Base-by-base conservation (phyloP, 2,888 invertebrate species). In the Mesochorus sp. region DNA sequence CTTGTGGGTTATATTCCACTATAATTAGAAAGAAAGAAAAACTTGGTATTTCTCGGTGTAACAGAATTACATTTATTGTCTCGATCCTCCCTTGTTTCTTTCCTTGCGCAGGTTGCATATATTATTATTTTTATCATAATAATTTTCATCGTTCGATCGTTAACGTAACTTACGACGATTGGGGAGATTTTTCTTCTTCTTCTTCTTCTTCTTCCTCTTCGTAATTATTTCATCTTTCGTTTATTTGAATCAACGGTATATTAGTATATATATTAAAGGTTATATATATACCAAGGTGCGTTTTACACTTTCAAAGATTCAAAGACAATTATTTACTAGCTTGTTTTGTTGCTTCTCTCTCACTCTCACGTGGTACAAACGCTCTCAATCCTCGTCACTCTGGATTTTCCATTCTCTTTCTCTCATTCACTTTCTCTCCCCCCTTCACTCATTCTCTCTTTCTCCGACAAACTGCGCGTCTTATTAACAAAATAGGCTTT, bases 51-150 rank as follows among this genome's bases (percentile, higher is more conserved):
- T 89, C 89, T 90, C 88, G 89, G 90, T 91, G 87, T 89, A 91
- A 91, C 89, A 91, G 88, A 87, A 90, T 91, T 91, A 89, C 91
- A 90, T 91, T 91, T 91, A 90, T 91, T 91, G 89, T 90, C 90
- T 89, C 89, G 90, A 90, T 89, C 88, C 89, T 87, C 77, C 88
- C 89, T 87, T 88, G 85, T 68, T 42, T 68, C 17, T 47, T 28
- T 70, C 70, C 39, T 70, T 57, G 72, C 81, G 76, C 74, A 80
- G 76, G 74, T n/a, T n/a, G n/a, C 74, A 79, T 82, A 77, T 66
- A 79, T 76, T 73, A 73, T 76, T 76, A 71, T 64, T 73, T 37
- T 62, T 71, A 66, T n/a, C n/a, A n/a, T n/a, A n/a, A n/a, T n/a
- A 73, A 34, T 64, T 70, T 19, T 59, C 47, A 82, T 83, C 74